Conservation (phyloP, 2,888 invertebrate species). For the Cosmia pyralina region DNA sequence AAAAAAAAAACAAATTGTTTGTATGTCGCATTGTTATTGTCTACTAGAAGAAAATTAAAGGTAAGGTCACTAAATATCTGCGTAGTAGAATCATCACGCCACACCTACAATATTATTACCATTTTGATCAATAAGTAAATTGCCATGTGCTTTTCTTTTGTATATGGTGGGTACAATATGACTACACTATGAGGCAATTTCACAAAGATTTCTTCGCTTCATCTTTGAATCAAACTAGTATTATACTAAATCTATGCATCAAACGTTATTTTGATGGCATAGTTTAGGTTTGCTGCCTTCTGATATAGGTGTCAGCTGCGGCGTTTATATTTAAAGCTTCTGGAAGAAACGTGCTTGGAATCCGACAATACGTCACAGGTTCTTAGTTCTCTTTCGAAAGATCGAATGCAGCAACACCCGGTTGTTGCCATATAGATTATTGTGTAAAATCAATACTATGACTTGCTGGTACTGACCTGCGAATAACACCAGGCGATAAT, state of each 20-base stretch:
- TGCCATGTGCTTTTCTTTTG: background rate
- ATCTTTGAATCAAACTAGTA: no score
- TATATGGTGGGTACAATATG: background rate
- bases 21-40: constrained; percentile 43
- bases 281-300: background rate
- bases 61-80: constrained; percentile 47
- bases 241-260: no score
- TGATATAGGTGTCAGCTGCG: background rate
- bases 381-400: constrained; percentile 26
- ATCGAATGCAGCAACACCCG: constrained; percentile 8
- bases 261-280: background rate
- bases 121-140: constrained; percentile 5
- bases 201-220: background rate
- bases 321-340: background rate
- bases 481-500: constrained; percentile 53
- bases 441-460: constrained; percentile 49
- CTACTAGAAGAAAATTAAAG: constrained; percentile 39
- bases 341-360: background rate
- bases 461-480: constrained; percentile 51
- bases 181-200: background rate
- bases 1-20: constrained; percentile 54
- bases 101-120: background rate
- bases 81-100: constrained; percentile 43
- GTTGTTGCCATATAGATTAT: constrained; percentile 31
- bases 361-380: constrained; percentile 1